Evolutionary conservation across 2,888 invertebrate genomes (phyloP).

Genomic region (Charanyca ferruginea): DNA sequence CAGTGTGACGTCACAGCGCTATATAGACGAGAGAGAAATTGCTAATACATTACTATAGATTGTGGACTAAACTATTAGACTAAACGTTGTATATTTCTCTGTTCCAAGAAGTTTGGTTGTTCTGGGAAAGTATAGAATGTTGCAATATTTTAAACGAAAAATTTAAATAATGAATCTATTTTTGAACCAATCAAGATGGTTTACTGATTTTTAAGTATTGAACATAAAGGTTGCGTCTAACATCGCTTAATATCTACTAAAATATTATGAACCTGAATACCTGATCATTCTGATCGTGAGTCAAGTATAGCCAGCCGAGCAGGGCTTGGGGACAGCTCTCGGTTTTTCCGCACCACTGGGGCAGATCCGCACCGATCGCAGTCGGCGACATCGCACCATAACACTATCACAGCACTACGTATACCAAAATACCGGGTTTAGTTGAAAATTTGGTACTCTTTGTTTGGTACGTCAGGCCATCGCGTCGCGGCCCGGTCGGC

Average conservation of each 20-base stretch:
- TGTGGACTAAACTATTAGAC: constrained; percentile 14
- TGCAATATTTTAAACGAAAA: constrained; percentile 12
- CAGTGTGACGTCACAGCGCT: constrained; percentile 58
- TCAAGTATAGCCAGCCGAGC: constrained; percentile 86
- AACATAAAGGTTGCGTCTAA: neutral
- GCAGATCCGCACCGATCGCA: constrained; percentile 84
- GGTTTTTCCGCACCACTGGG: constrained; percentile 86
- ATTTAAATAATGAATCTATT: constrained; percentile 52
- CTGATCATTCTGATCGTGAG: constrained; percentile 87
- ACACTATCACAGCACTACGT: constrained; percentile 58
- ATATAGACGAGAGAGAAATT: constrained; percentile 55
- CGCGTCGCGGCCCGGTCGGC: constrained; percentile 76
- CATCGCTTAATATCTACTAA: neutral
- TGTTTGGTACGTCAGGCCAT: constrained; percentile 75
- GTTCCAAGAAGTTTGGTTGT: constrained; percentile 7
- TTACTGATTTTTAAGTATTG: constrained; percentile 5
- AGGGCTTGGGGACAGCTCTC: constrained; percentile 84
- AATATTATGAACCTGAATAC: constrained; percentile 65
- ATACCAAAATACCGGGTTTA: constrained; percentile 30
- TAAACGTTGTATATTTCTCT: constrained; percentile 16
- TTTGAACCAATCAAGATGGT: constrained; percentile 48
- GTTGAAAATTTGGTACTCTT: constrained; percentile 53
- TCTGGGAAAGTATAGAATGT: neutral
- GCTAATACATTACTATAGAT: constrained; percentile 25
- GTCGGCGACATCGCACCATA: constrained; percentile 87